These are phyloP conservation scores for Cylas formicarius DNA, from an alignment of 1,140 invertebrate species.

Conservation along the genomic window DNA sequence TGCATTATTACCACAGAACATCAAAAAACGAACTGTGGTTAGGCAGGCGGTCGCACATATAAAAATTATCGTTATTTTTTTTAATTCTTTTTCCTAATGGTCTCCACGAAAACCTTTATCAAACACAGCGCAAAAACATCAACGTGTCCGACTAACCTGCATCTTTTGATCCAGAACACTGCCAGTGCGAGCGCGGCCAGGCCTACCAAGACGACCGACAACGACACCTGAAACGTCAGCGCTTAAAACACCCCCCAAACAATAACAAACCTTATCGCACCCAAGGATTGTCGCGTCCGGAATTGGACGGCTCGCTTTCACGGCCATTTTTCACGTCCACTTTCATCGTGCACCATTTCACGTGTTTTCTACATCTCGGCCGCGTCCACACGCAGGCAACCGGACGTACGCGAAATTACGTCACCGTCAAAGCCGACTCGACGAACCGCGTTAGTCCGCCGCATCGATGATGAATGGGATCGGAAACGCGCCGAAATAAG, in stretches of 20 bases:
- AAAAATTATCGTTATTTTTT: too few relatives aligned
- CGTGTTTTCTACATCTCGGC: background rate
- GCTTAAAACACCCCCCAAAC: background rate
- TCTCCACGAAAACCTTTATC: too few relatives aligned
- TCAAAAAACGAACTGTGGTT: too few relatives aligned
- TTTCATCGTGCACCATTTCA: slow-evolving; percentile 33
- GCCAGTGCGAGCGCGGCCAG: slow-evolving; percentile 32
- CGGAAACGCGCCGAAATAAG: too few relatives aligned
- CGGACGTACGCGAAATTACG: too few relatives aligned
- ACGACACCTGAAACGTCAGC: slow-evolving; percentile 22
- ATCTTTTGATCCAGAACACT: slow-evolving; percentile 33
- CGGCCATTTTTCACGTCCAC: slow-evolving; percentile 23
- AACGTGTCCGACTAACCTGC: slow-evolving; percentile 29
- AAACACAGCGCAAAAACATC: background rate
- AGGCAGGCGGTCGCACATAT: too few relatives aligned
- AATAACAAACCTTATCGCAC: too few relatives aligned
- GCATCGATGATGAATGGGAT: too few relatives aligned
- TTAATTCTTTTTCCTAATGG: too few relatives aligned
- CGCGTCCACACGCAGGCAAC: background rate
- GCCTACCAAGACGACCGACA: slow-evolving; percentile 26
- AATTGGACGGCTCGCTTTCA: slow-evolving; percentile 11
- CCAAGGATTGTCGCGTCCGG: slow-evolving; percentile 26
- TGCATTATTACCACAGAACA: too few relatives aligned
- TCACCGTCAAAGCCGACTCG: too few relatives aligned
- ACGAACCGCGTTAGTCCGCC: too few relatives aligned